phyloP scores from a whole-genome alignment of 2,113 vertebrate genomes.

The Dipodomys ordii region DNA sequence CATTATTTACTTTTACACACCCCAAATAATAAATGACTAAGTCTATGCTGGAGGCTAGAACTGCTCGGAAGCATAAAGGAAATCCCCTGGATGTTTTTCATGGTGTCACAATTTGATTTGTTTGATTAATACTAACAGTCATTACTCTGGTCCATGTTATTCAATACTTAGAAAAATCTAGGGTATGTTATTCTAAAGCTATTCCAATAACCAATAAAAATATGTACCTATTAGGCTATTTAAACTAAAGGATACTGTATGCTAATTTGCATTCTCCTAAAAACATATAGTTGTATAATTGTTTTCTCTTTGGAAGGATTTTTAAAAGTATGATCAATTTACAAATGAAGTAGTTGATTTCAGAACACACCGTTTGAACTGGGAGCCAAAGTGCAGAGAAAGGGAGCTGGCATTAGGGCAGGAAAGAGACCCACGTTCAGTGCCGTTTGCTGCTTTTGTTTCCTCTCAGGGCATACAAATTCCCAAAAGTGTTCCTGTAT shows the following conservation, averaged over 20 bases:
- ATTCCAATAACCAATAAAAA: neutral
- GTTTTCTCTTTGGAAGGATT: neutral
- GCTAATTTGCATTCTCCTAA: neutral
- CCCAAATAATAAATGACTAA: constrained; percentile 32
- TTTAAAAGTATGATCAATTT: constrained; percentile 2
- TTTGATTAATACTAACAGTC: neutral
- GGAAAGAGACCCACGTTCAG: neutral
- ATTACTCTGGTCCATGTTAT: neutral
- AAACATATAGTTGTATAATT: neutral
- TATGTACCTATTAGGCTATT: neutral
- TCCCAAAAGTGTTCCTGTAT: neutral
- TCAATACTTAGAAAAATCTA: constrained; percentile 24
- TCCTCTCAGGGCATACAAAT: neutral
- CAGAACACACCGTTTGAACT: neutral
- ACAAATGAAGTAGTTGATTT: constrained; percentile 14
- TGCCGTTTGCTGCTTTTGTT: neutral
- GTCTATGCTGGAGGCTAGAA: constrained; percentile 1
- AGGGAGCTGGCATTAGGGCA: neutral
- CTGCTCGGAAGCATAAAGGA: constrained; percentile 50
- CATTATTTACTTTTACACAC: constrained; percentile 64
- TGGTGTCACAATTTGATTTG: neutral
- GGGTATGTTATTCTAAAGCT: neutral
- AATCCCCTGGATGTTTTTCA: constrained; percentile 58
- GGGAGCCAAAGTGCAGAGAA: too few relatives aligned
- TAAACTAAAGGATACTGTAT: neutral